Base-by-base conservation (phyloP, 37 sponge, comb jelly and placozoan genomes). In the Oscarella lobularis region DNA sequence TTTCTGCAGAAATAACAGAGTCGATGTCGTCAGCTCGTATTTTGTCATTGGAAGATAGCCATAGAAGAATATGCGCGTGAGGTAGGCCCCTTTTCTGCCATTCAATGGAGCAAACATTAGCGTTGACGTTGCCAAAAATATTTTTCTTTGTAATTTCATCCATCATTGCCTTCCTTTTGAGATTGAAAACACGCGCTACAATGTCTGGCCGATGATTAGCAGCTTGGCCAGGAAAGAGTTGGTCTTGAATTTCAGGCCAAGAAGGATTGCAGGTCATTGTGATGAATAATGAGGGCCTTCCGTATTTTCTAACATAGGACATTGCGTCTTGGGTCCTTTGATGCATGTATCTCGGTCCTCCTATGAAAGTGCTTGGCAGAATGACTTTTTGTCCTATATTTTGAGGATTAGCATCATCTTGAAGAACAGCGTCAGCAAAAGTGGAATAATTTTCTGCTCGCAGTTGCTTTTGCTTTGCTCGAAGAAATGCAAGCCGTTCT, bases 301-400 rank as follows among this genome's bases (percentile, higher is more conserved):
- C 80, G 54, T 37, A 72, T 37, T 86, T 84, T 0, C 76, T n/a
- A 3, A 81, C 79, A 38, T 82, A 82, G 1, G 87, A 54, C 87
- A 87, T 80, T 33, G 88, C 80, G 67, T 87, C 87, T 74, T 84
- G 79, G 32, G 80, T 6, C 40, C 73, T 27, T 41, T 83, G 77
- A 34, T 84, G 81, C 84, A 83, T 84, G 66, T 77, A 87, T 33
- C 88, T n/a, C n/a, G n/a, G n/a, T 35, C 83, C 81, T 30, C 84
- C 81, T 33, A 76, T 84, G 75, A 87, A 87, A 31, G 88, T 74
- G 2, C 79, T 74, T 3, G 82, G 88, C 31, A 87, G 55, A 60
- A 87, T 84, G 2, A 84, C 79, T 37, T 38, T 74, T 38, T 73
- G 76, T 14, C 88, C 76, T 2, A 83, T 72, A 76, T 81, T 73